A percentile compares a stretch with the other conserved stretches of the same genome.
Conservation (phyloP, 2,797 vertebrate species). For the Chelon labrosus region DNA sequence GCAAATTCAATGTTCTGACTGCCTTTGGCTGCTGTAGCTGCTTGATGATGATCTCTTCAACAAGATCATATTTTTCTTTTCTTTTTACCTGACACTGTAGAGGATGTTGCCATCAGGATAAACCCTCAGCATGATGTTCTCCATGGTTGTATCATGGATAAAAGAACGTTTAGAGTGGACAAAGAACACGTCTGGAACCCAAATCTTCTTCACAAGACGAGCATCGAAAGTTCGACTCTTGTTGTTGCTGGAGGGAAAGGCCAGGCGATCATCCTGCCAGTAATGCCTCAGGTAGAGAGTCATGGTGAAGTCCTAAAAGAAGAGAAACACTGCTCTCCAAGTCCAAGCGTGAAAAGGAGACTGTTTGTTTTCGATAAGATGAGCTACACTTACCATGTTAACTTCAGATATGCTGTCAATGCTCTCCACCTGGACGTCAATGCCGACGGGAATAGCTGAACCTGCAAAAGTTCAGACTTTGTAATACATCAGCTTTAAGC, state of each 20-base stretch:
- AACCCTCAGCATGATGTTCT: conserved; percentile 93
- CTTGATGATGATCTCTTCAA: background rate
- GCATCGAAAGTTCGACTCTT: conserved; percentile 94
- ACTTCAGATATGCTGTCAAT: conserved; percentile 96
- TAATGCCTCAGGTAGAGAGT: conserved; percentile 95
- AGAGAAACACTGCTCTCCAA: background rate
- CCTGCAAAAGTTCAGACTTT: conserved; percentile 77
- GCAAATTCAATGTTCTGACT: too few species aligned
- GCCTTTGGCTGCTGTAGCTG: too few species aligned
- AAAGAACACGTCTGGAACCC: conserved; percentile 96
- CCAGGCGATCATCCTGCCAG: conserved; percentile 95
- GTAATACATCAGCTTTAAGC: conserved; percentile 40
- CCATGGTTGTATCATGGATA: conserved; percentile 93
- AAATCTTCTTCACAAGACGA: conserved; percentile 93
- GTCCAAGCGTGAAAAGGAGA: background rate
- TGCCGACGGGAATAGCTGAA: conserved; percentile 91
- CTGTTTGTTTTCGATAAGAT: background rate
- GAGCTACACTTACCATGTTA: conserved; percentile 88
- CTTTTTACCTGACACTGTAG: conserved; percentile 91
- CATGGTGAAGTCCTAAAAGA: conserved; percentile 92
- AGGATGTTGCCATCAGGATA: conserved; percentile 92
- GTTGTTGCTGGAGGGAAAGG: conserved; percentile 92
- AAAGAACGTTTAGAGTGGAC: conserved; percentile 95
- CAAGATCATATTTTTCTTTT: background rate
- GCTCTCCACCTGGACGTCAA: conserved; percentile 94